A percentile compares a stretch with the other conserved stretches of the same genome.
Conservation (phyloP, 2,888 invertebrate genomes). For the Mythimna lalbum region DNA sequence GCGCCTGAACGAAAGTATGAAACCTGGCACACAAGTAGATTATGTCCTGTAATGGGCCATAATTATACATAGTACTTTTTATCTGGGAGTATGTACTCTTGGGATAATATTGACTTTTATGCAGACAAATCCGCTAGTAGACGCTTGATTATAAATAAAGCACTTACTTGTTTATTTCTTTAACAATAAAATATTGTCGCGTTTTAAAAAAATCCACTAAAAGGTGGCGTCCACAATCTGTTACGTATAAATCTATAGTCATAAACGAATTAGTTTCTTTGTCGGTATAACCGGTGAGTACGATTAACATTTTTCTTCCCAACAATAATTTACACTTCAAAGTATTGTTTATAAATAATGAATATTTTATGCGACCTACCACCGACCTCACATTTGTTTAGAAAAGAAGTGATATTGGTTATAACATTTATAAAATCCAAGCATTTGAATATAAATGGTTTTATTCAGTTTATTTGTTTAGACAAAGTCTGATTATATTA, state of each 20-base stretch:
- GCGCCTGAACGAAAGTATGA: too few relatives aligned
- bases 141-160: too few relatives aligned
- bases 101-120: too few relatives aligned
- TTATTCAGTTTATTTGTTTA: slow-evolving; percentile 48
- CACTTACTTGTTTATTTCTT: too few relatives aligned
- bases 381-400: slow-evolving; percentile 52
- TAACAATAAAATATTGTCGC: too few relatives aligned
- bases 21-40: too few relatives aligned
- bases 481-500: slow-evolving; percentile 30
- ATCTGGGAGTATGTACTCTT: too few relatives aligned
- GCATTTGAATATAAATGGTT: slow-evolving; percentile 50
- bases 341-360: slow-evolving; percentile 56
- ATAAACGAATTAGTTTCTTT: slow-evolving; percentile 25
- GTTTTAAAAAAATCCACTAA: too few relatives aligned
- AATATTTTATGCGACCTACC: slow-evolving; percentile 53
- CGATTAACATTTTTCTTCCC: slow-evolving; percentile 34
- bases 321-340: slow-evolving; percentile 18
- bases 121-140: too few relatives aligned
- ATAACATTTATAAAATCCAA: slow-evolving; percentile 40
- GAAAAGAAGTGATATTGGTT: slow-evolving; percentile 46
- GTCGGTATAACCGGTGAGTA: slow-evolving; percentile 19
- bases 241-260: slow-evolving; percentile 10
- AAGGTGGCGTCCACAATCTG: background rate
- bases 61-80: too few relatives aligned
- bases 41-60: too few relatives aligned